Conservation (phyloP, 2,797 vertebrate genomes). For the Synaphobranchus kaupii region DNA sequence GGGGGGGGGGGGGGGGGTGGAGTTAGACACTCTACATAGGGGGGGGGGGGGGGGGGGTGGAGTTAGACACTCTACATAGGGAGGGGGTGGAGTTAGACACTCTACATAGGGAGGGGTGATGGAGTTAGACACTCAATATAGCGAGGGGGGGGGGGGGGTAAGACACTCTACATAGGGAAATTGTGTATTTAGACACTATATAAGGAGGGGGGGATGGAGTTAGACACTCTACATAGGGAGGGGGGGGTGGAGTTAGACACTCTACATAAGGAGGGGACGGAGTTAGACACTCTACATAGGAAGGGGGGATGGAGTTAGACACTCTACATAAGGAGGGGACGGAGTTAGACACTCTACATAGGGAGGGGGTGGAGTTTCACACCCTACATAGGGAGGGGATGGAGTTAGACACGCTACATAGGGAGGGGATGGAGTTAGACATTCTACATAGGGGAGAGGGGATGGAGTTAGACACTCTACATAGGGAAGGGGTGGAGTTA, state of each 20-base stretch:
- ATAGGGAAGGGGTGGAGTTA: neutral
- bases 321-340: too few species aligned
- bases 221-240: too few species aligned
- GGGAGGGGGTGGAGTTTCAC: too few species aligned
- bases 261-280: neutral
- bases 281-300: neutral
- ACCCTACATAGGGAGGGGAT: too few species aligned
- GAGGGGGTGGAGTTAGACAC: too few species aligned
- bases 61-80: too few species aligned
- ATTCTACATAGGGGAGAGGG: neutral
- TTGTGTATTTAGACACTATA: slow-evolving; percentile 63
- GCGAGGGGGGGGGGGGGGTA: neutral
- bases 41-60: too few species aligned
- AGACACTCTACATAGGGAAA: neutral
- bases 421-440: neutral
- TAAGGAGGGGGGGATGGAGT: slow-evolving; percentile 35
- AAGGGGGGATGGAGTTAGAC: too few species aligned
- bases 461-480: neutral
- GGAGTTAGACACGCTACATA: too few species aligned
- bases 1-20: neutral
- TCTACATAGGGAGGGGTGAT: too few species aligned
- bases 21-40: neutral
- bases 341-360: too few species aligned
- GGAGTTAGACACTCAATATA: neutral
- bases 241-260: slow-evolving; percentile 26